Base-by-base conservation (phyloP, 2,797 vertebrate species). In the Tapirus indicus region DNA sequence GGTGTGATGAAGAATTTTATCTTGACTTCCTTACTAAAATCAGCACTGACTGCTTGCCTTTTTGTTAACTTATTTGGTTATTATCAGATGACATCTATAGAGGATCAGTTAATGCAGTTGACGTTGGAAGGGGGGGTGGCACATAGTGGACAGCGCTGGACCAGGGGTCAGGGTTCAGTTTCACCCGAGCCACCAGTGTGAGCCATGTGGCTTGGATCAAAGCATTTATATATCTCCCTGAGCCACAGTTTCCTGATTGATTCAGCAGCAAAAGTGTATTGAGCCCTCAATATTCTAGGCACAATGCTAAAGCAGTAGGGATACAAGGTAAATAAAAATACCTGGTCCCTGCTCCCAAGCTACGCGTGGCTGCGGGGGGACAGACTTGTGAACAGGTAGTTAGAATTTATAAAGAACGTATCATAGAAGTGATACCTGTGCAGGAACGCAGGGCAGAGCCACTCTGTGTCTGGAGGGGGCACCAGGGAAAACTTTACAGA, bases 1-100 rank as follows among this genome's bases (percentile, higher is more conserved):
- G 97, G 98, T 98, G 98, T 98, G 98, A 99, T 7, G 80, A 98
- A 97, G 98, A 98, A 97, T 98, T 97, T 95, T 97, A 95, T 98
- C 98, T 97, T 95, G 90, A 83, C 97, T 98, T 97, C 98, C 98
- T 95, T 88, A 78, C 86, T 96, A 77, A 68, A 90, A 94, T 93
- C 97, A 82, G 96, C 62, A 41, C 68, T 0, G 0, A 91, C 77
- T 75, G 68, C 93, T 94, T 86, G 93, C 88, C 95, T 96, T 94
- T 83, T 86, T 93, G 97, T 93, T 95, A 92, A 96, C 89, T 95
- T 98, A 96, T 80, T 95, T 80, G 80, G 97, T 98, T n/a, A 25
- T 97, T 97, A 93, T 95, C 93, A 91, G 83, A 72, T 84, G 93
- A 54, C 72, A 92, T 85, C 78, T 92, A 66, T 20, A 41, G 38